phyloP scores from a whole-genome alignment of 2,797 vertebrate genomes.

The Pangasius krempfi region DNA sequence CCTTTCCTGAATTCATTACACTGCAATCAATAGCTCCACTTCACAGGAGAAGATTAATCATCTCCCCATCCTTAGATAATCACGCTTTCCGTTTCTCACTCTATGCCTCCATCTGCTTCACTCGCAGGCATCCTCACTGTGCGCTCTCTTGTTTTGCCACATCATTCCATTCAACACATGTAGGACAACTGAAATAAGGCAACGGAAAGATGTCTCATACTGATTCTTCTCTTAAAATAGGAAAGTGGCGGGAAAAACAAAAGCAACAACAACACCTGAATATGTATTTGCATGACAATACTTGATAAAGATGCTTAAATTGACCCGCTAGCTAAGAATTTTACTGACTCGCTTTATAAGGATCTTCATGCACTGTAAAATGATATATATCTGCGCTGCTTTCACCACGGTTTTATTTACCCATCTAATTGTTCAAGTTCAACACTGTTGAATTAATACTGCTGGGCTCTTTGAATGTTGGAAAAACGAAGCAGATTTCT shows the following conservation, averaged over 20 bases:
- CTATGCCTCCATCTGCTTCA: constrained; percentile 21
- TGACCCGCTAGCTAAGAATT: neutral
- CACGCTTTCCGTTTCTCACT: constrained; percentile 46
- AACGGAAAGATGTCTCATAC: neutral
- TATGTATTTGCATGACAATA: neutral
- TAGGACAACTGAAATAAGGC: neutral
- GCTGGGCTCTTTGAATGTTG: too few relatives aligned
- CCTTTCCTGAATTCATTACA: constrained; percentile 53
- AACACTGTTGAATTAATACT: neutral
- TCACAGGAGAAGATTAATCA: constrained; percentile 56
- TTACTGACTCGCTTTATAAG: neutral
- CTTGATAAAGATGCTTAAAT: neutral
- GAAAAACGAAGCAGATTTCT: neutral
- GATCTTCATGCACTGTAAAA: neutral
- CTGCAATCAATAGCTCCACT: constrained; percentile 58
- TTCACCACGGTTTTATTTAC: neutral
- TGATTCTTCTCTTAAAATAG: neutral
- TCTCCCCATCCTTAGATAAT: constrained; percentile 56
- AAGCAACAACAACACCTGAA: neutral
- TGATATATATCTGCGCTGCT: neutral
- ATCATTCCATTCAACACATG: neutral
- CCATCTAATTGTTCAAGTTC: neutral
- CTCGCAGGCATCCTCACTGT: neutral
- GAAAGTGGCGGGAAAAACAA: neutral
- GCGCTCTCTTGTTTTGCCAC: neutral